Evolutionary conservation across 2,888 invertebrate species (phyloP).

Genomic region (Xestia rhomboidea): DNA sequence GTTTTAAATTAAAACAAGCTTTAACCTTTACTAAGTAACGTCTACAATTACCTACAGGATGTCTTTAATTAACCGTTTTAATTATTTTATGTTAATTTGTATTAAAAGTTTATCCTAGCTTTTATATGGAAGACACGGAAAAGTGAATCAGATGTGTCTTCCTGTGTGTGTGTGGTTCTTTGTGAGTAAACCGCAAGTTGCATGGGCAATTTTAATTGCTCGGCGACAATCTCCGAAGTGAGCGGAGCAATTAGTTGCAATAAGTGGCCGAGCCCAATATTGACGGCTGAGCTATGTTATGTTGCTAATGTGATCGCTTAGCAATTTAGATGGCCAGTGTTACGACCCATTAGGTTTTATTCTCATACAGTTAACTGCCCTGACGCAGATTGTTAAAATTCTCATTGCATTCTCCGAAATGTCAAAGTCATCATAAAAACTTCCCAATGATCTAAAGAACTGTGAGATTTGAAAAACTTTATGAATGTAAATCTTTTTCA

Average conservation of each 20-base stretch:
- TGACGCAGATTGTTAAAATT: neutral
- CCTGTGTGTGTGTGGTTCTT: neutral
- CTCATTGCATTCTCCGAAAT: neutral
- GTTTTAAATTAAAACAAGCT: constrained; percentile 43
- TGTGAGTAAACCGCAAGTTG: neutral
- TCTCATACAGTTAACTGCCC: neutral
- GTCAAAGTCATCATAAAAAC: neutral
- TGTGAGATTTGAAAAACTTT: neutral
- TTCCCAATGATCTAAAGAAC: neutral
- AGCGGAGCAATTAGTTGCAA: constrained; percentile 34
- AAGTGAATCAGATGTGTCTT: constrained; percentile 1
- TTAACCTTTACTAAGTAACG: constrained; percentile 52
- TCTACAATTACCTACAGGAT: constrained; percentile 43
- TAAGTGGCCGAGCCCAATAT: constrained; percentile 41
- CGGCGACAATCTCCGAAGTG: constrained; percentile 44
- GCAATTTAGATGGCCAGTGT: constrained; percentile 23
- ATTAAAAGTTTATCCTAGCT: constrained; percentile 30
- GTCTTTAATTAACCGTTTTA: constrained; percentile 47
- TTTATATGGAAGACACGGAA: constrained; percentile 1
- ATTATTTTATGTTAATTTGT: constrained; percentile 53
- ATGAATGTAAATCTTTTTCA: neutral
- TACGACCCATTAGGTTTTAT: neutral
- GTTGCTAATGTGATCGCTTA: neutral
- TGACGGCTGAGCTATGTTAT: constrained; percentile 4
- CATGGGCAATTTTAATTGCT: constrained; percentile 8